Percentiles rank a stretch among this genome's conserved stretches.
These are phyloP conservation scores for Carposina sasakii DNA, from an alignment of 1,140 invertebrate genomes.

Conservation along the genomic window DNA sequence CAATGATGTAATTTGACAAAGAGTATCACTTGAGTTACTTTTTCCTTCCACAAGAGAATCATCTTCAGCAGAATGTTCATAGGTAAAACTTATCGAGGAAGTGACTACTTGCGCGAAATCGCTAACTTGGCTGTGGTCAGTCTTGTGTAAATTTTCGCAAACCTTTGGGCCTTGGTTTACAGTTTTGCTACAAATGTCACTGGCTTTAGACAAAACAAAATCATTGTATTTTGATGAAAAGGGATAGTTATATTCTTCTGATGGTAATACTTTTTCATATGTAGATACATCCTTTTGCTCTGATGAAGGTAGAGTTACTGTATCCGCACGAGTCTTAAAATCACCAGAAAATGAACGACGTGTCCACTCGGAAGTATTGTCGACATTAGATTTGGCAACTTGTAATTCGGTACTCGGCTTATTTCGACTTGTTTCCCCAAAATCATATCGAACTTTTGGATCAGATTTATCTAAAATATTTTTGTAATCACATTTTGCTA, in stretches of 20 bases:
- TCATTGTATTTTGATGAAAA: slow-evolving; percentile 61
- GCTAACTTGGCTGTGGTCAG: slow-evolving; percentile 59
- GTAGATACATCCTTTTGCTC: slow-evolving; percentile 51
- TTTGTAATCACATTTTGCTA: slow-evolving; percentile 53
- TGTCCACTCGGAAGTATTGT: slow-evolving; percentile 40
- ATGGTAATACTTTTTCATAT: slow-evolving; percentile 41
- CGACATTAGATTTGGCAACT: slow-evolving; percentile 25
- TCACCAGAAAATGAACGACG: slow-evolving; percentile 52
- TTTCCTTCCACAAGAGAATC: slow-evolving; percentile 63
- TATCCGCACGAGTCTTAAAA: slow-evolving; percentile 51
- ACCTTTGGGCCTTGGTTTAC: slow-evolving; percentile 48
- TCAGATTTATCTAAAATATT: slow-evolving; percentile 32
- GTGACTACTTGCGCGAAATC: slow-evolving; percentile 67
- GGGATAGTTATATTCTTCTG: slow-evolving; percentile 55
- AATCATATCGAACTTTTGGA: slow-evolving; percentile 30
- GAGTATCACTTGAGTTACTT: slow-evolving; percentile 69
- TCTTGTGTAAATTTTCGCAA: slow-evolving; percentile 52
- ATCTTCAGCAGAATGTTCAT: slow-evolving; percentile 64
- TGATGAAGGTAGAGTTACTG: slow-evolving; percentile 46
- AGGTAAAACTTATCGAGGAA: slow-evolving; percentile 70
- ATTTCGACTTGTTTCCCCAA: slow-evolving; percentile 29
- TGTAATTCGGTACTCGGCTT: too few species aligned
- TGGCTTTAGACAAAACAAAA: slow-evolving; percentile 48
- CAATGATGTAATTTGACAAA: slow-evolving; percentile 70
- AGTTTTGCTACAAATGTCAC: slow-evolving; percentile 53